A percentile compares a stretch with the other conserved stretches of the same genome.
phyloP scores from a whole-genome alignment of 2,797 vertebrate species.

The Graptemys geographica region DNA sequence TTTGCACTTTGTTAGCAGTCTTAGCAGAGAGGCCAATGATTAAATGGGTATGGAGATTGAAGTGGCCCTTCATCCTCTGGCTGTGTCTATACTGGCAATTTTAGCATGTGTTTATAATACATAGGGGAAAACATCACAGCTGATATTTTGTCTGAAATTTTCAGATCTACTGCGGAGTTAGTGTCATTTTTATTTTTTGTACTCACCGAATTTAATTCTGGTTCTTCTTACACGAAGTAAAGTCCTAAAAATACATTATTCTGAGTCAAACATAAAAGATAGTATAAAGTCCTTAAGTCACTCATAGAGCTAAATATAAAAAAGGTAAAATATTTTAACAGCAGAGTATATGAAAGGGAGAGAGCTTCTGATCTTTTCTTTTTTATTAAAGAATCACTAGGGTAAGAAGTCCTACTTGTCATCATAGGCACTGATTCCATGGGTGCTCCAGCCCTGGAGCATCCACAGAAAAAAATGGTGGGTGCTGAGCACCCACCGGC shows the following conservation, averaged over 20 bases:
- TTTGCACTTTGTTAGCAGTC: neutral
- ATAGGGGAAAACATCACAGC: conserved; percentile 25
- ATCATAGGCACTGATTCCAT: no score
- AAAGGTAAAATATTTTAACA: conserved; percentile 38
- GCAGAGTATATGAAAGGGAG: conserved; percentile 26
- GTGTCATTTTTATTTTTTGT: conserved; percentile 42
- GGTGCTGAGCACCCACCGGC: no score
- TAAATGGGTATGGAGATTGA: neutral
- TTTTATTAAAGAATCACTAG: conserved; percentile 23
- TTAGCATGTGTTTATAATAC: conserved; percentile 45
- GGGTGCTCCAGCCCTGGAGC: no score
- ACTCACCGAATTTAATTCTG: neutral
- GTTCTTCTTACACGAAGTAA: conserved; percentile 46
- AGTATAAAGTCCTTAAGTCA: conserved; percentile 6
- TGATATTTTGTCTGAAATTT: conserved; percentile 56
- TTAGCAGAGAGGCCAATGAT: conserved; percentile 4
- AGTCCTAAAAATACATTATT: conserved; percentile 54
- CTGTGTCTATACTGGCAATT: neutral
- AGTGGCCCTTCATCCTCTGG: conserved; percentile 34
- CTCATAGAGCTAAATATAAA: neutral
- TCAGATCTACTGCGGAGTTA: neutral
- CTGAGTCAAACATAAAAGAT: conserved; percentile 10
- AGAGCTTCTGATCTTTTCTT: neutral
- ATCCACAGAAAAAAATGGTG: no score
- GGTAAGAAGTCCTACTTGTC: conserved; percentile 32